Evolutionary conservation across 2,113 vertebrate genomes (phyloP).

Genomic region (Morone saxatilis): DNA sequence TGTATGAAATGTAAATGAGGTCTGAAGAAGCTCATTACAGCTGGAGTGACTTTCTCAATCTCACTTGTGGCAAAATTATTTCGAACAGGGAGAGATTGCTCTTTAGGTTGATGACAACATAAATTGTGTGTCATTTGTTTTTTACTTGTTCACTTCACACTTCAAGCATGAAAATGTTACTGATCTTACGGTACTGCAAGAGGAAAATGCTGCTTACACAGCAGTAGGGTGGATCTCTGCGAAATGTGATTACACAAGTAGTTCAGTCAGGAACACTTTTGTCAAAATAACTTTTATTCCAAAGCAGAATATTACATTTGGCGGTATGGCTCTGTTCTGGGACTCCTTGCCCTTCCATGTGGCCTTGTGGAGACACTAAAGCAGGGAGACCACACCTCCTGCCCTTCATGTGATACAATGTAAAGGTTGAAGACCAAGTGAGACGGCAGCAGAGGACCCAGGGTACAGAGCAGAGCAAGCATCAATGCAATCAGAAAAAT

Average conservation of each 20-base stretch:
- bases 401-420: too few relatives aligned
- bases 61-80: conserved; percentile 48
- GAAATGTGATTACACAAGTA: neutral
- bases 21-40: conserved; percentile 36
- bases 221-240: neutral
- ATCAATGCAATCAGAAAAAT: too few relatives aligned
- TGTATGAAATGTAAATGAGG: conserved; percentile 38
- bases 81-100: conserved; percentile 10
- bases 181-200: neutral
- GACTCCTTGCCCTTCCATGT: too few relatives aligned
- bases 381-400: too few relatives aligned
- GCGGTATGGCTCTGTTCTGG: too few relatives aligned
- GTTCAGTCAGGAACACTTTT: too few relatives aligned
- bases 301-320: too few relatives aligned
- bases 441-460: too few relatives aligned
- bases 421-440: too few relatives aligned
- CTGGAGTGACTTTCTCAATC: conserved; percentile 43
- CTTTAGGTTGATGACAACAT: conserved; percentile 22
- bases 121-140: neutral
- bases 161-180: neutral
- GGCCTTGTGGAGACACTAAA: too few relatives aligned
- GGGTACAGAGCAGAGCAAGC: too few relatives aligned
- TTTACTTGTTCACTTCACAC: conserved; percentile 15
- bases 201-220: conserved; percentile 16
- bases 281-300: too few relatives aligned